Evolutionary conservation across 2,888 invertebrate species (phyloP).

Genomic region (Aphodius granarius): DNA sequence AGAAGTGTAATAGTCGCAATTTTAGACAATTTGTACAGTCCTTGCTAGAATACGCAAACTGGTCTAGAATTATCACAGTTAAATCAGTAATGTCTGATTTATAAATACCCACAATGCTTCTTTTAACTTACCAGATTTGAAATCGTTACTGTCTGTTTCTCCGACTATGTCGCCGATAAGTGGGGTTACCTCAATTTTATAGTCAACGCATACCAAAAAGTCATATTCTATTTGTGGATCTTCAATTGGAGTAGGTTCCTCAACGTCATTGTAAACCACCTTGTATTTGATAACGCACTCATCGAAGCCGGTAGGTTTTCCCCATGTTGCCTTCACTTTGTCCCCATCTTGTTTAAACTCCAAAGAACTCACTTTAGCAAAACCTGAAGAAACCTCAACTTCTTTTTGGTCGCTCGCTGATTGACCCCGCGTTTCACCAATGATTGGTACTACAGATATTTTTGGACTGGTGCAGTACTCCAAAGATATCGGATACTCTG

Average conservation of each 20-base stretch:
- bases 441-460: neutral
- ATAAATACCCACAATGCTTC: neutral
- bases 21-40: too few relatives aligned
- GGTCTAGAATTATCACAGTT: too few relatives aligned
- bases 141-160: neutral
- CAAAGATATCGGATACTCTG: neutral
- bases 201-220: neutral
- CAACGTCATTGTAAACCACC: neutral
- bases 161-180: neutral
- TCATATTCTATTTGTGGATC: neutral
- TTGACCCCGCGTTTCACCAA: too few relatives aligned
- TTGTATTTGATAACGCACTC: neutral
- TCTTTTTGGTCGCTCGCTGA: too few relatives aligned
- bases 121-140: neutral
- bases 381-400: neutral
- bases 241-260: neutral
- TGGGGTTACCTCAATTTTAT: neutral
- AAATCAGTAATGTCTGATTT: neutral
- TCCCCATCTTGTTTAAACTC: neutral
- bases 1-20: too few relatives aligned
- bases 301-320: neutral
- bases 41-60: too few relatives aligned
- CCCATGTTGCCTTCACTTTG: neutral
- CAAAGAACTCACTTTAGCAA: neutral
- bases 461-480: neutral